Conservation (phyloP, 2,113 vertebrate species). For the Phoxinus phoxinus region DNA sequence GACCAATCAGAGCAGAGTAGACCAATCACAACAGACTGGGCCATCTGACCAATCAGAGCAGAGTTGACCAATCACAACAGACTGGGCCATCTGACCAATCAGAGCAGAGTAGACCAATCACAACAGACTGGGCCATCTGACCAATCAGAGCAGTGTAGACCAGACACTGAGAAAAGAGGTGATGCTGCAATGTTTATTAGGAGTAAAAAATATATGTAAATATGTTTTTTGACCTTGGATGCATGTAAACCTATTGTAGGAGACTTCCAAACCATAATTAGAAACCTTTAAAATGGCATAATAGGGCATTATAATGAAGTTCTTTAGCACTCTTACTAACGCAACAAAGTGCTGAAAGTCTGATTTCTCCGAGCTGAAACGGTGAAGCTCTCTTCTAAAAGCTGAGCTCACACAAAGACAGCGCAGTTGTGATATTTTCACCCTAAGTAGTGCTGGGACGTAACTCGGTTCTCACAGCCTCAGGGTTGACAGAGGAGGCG, state of each 20-base stretch:
- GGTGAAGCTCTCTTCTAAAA: not conserved
- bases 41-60: no score
- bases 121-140: not conserved
- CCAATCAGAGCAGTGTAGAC: not conserved
- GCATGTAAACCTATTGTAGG: no score
- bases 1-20: not conserved
- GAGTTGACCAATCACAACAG: no score
- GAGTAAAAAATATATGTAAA: no score
- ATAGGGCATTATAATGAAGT: no score
- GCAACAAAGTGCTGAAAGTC: not conserved
- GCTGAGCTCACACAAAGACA: not conserved
- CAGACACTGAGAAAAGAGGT: no score
- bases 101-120: not conserved
- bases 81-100: not conserved
- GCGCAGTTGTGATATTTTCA: not conserved
- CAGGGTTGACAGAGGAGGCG: conserved; percentile 44
- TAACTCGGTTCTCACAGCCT: conserved; percentile 44
- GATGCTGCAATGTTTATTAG: no score
- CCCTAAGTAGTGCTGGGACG: conserved; percentile 1
- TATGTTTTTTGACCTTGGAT: no score
- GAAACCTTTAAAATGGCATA: no score
- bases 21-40: no score
- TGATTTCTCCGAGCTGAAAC: not conserved
- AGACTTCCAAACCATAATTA: no score
- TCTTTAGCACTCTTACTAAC: not conserved